A percentile compares a stretch with the other conserved stretches of the same genome.
Evolutionary conservation across 1,140 invertebrate species (phyloP).

Genomic region (Drosophila mojavensis): DNA sequence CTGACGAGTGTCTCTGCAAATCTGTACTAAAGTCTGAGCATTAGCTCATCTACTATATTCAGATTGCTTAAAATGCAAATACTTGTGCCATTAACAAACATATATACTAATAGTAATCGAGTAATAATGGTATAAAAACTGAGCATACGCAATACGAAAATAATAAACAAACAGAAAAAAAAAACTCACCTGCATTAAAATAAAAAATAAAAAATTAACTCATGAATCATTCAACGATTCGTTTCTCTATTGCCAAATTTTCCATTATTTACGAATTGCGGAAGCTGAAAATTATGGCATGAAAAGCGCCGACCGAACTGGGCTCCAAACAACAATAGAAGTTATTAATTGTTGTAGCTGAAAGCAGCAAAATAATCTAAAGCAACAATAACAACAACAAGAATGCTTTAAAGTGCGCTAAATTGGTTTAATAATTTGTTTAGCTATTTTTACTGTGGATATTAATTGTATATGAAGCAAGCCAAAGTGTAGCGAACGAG

Average conservation of each 20-base stretch:
- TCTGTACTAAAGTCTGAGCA: conserved; percentile 18
- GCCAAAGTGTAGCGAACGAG: conserved; percentile 26
- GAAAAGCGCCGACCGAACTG: conserved; percentile 52
- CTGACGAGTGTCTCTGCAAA: conserved; percentile 5
- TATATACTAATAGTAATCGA: too few relatives aligned
- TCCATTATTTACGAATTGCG: conserved; percentile 65
- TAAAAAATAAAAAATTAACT: conserved; percentile 49
- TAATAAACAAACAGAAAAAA: neutral
- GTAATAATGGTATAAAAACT: too few relatives aligned
- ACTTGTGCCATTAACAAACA: neutral
- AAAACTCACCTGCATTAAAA: neutral
- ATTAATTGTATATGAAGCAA: conserved; percentile 40
- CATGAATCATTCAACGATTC: conserved; percentile 56
- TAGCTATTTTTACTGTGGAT: neutral
- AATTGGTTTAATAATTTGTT: conserved; percentile 31
- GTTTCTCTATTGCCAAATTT: conserved; percentile 47
- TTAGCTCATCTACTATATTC: conserved; percentile 36
- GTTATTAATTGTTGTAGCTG: conserved; percentile 60
- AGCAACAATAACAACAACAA: neutral
- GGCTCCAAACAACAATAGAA: conserved; percentile 19
- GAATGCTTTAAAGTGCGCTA: conserved; percentile 28
- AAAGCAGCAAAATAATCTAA: neutral
- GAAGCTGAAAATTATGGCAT: conserved; percentile 62
- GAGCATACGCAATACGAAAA: too few relatives aligned
- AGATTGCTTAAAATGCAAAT: conserved; percentile 18